phyloP scores from a whole-genome alignment of 2,797 vertebrate species.

The Crypturellus tataupa region DNA sequence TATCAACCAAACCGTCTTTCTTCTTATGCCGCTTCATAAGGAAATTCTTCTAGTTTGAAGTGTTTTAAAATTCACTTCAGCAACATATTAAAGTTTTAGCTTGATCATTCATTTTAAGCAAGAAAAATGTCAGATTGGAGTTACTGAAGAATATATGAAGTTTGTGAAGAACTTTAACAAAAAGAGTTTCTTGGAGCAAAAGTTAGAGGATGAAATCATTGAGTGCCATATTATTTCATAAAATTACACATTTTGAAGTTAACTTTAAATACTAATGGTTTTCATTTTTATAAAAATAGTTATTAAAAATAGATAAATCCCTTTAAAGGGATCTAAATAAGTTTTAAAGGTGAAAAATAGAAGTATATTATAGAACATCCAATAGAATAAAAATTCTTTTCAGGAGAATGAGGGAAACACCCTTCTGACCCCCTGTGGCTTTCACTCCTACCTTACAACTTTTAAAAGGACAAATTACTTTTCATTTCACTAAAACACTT shows the following conservation, averaged over 20 bases:
- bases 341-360: neutral
- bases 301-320: neutral
- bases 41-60: neutral
- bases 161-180: neutral
- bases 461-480: neutral
- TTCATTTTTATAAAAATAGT: neutral
- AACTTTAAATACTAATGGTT: neutral
- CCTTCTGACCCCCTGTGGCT: neutral
- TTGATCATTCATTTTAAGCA: neutral
- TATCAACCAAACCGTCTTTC: neutral
- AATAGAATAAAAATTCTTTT: neutral
- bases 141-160: too few species aligned
- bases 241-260: neutral
- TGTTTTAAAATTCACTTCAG: neutral
- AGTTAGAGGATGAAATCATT: neutral
- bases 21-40: neutral
- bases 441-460: neutral
- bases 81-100: neutral
- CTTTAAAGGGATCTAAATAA: neutral
- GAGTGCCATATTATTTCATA: neutral
- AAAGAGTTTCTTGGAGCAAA: neutral
- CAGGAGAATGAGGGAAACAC: accelerated
- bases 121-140: neutral
- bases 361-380: neutral
- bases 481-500: neutral